These are phyloP conservation scores for Microcebus tavaratra DNA, from an alignment of 2,113 vertebrate species.

Conservation along the genomic window DNA sequence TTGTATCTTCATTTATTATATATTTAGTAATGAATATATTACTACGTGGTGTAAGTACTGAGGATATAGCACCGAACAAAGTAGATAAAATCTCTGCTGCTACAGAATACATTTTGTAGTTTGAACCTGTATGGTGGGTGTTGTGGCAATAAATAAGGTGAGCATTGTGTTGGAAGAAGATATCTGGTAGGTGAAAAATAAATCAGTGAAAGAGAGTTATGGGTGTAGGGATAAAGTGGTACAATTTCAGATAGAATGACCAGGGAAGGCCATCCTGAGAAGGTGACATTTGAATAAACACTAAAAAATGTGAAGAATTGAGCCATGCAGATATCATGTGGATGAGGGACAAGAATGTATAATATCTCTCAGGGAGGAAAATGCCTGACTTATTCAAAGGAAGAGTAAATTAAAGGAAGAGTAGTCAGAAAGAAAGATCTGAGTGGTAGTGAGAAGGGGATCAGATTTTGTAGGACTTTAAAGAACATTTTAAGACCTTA, in stretches of 20 bases:
- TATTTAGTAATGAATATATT: background rate
- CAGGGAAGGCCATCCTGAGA: background rate
- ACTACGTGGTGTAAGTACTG: background rate
- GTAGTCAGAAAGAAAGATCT: background rate
- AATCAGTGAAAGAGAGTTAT: background rate
- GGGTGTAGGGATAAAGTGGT: background rate
- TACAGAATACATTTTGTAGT: background rate
- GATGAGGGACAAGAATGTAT: background rate
- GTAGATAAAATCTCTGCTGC: background rate
- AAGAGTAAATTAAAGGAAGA: background rate
- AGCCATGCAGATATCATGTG: background rate
- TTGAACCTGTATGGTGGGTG: background rate
- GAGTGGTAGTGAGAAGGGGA: background rate
- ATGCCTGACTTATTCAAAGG: background rate
- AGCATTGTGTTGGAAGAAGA: background rate
- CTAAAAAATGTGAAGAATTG: background rate
- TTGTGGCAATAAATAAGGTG: background rate
- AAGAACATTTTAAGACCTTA: background rate
- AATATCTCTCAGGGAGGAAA: background rate
- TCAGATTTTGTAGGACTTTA: background rate
- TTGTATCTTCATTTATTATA: background rate
- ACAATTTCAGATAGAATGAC: background rate
- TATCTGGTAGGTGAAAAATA: background rate
- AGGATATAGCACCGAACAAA: background rate
- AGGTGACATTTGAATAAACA: background rate